Evolutionary conservation across 2,888 invertebrate species (phyloP), one percentile per base, ranked within the genome.

Genomic region (Polyommatus iphigenia): DNA sequence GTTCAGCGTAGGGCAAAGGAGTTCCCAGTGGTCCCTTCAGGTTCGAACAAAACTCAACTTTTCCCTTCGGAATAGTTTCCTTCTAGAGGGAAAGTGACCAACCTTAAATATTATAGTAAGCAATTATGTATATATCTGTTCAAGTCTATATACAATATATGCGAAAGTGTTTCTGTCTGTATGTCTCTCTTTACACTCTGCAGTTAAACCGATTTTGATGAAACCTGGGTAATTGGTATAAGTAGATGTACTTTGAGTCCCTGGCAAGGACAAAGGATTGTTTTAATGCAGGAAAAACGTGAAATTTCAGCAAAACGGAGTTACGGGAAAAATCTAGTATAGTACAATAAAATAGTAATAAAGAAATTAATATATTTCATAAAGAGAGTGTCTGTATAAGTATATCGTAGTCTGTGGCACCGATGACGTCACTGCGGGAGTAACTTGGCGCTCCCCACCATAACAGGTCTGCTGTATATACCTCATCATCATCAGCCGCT

Each of bases 361-460:
- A 54, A 54, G 18, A 54, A 18, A 54, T 54, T 18, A 54, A 54
- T 54, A 54, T 54, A 54, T 5, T 59, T 59, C 2, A 59, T 59
- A 20, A 8, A 67, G 67, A 18, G 67, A 67, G 29, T 32, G 7
- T 67, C 67, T 67, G 29, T 67, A 18, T 6, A 10, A 18, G 15
- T 67, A 2, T 29, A 67, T 6, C 20, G 67, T 62, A 62, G 62
- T 59, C 76, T 32, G 41, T 78, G 41, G 67, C 20, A 59, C 8
- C 20, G 29, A 67, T 67, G 67, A 67, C 67, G 67, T 67, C 67
- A 67, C 29, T 29, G 29, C 67, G 67, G 29, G 62, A 62, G 24
- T 62, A 62, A 67, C 67, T 67, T 32, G 18, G 67, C 67, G 67
- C 32, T 67, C 67, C 67, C 67, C 24, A 67, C 67, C 67, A 67